A percentile compares a stretch with the other conserved stretches of the same genome.
Evolutionary conservation across 2,113 vertebrate genomes (phyloP).

Genomic region (Plotosus lineatus): DNA sequence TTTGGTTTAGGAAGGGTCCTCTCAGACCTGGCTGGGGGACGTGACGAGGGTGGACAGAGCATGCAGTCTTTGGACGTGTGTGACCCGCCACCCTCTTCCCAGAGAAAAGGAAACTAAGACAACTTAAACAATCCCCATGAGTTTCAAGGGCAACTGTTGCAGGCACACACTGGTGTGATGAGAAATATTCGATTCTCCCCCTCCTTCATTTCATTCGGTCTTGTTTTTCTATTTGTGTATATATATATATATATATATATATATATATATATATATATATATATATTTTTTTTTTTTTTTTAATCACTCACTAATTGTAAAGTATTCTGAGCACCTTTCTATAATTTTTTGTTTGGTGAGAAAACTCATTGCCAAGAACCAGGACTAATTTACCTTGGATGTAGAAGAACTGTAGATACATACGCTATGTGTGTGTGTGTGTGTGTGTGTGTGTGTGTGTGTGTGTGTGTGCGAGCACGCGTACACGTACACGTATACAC

Average conservation of each 20-base stretch:
- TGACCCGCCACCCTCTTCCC: slow-evolving; percentile 50
- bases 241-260: too few species aligned
- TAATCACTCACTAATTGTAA: slow-evolving; percentile 51
- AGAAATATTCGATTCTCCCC: slow-evolving; percentile 55
- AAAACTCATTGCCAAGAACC: slow-evolving; percentile 61
- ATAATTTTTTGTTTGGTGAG: slow-evolving; percentile 66
- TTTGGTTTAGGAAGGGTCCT: slow-evolving; percentile 52
- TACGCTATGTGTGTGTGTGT: too few species aligned
- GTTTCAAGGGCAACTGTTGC: slow-evolving; percentile 88
- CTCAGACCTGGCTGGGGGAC: slow-evolving; percentile 46
- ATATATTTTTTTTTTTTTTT: too few species aligned
- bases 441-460: too few species aligned
- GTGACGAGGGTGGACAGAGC: slow-evolving; percentile 30
- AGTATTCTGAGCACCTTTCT: slow-evolving; percentile 71
- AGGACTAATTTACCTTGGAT: slow-evolving; percentile 83
- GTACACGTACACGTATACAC: too few species aligned
- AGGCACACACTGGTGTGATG: slow-evolving; percentile 99
- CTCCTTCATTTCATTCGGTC: slow-evolving; percentile 54
- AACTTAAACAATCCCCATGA: slow-evolving; percentile 67
- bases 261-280: too few species aligned
- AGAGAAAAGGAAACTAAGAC: slow-evolving; percentile 59
- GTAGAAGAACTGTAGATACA: slow-evolving; percentile 84
- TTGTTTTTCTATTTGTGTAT: too few species aligned
- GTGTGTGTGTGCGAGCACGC: too few species aligned
- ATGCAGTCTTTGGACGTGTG: slow-evolving; percentile 79